Evolutionary conservation across 1,140 invertebrate species (phyloP).

Genomic region (Drosophila funebris): DNA sequence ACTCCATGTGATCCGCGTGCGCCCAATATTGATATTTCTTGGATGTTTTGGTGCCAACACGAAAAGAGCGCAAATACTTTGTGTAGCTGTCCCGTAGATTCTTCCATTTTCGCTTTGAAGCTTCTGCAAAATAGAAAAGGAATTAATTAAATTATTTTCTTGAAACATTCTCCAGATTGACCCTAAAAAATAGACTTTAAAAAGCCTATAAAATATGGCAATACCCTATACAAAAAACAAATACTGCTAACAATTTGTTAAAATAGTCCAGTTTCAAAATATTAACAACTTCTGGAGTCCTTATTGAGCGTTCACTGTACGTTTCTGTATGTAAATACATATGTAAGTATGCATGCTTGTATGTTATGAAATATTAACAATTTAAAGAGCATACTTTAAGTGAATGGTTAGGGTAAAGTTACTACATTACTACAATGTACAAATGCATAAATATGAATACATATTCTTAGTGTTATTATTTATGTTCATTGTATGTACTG

Average conservation of each 20-base stretch:
- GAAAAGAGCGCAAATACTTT: slow-evolving; percentile 81
- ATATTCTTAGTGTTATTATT: too few relatives aligned
- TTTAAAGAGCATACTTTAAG: not conserved
- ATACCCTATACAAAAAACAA: too few relatives aligned
- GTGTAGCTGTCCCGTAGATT: slow-evolving; percentile 82
- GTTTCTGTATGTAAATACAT: not conserved
- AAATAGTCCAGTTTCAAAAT: too few relatives aligned
- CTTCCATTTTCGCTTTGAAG: slow-evolving; percentile 83
- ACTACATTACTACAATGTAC: not conserved
- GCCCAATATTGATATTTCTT: slow-evolving; percentile 83
- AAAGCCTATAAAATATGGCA: too few relatives aligned
- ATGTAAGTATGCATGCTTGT: too few relatives aligned
- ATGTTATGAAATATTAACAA: not conserved
- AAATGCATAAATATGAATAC: not conserved
- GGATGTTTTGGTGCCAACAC: slow-evolving; percentile 80
- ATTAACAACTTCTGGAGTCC: too few relatives aligned
- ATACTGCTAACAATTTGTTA: too few relatives aligned
- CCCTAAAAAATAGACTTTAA: too few relatives aligned
- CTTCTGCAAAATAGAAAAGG: slow-evolving; percentile 60
- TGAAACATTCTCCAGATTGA: too few relatives aligned
- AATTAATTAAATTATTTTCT: not conserved
- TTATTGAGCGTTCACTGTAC: too few relatives aligned
- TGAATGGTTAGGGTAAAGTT: not conserved
- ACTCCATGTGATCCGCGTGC: slow-evolving; percentile 83
- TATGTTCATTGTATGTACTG: not conserved